Evolutionary conservation across 2,797 vertebrate species (phyloP), one percentile per base, ranked within the genome.

Genomic region (Sebastes paucispinis): DNA sequence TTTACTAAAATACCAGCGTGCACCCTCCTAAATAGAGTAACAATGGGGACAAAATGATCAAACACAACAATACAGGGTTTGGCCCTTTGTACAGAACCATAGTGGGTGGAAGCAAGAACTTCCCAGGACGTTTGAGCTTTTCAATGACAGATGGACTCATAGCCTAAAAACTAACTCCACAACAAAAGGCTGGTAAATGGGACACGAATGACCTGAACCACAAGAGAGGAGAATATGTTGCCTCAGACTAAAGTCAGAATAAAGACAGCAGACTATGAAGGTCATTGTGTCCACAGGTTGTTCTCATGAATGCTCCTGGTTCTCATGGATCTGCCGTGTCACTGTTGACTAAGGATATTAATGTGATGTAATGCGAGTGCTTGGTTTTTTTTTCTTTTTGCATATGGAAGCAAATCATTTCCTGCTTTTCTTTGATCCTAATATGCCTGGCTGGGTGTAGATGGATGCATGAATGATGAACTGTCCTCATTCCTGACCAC

Each of bases 11-110:
- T 54, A 72, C 31, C 39, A 67, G 36, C 18, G 3, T 67, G 47
- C 64, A 79, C 65, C 16, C 43, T 32, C 63, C 20, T 27, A 80
- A 69, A 73, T 6, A 22, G 14, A 36, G 14, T 1, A 62, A 88
- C 78, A 84, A 83, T 24, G 36, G 29, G 24, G 60, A 85, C 80
- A 79, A 89, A 81, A 70, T 68, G 63, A 87, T 81, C 66, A 85
- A 73, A 83, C 71, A 39, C 66, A 82, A 87, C 83, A 93, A 84
- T 75, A 43, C 55, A 83, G 73, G 90, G 84, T 25, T 82, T 54
- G 78, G 78, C 57, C 67, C 25, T 87, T 87, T 85, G 69, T 79
- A 16, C 32, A 14, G 34, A 1, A 13, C 64, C 34, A 83, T n/a
- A 36, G 67, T 39, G 70, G 66, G 34, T 62, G 68, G 58, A 83